Conservation (phyloP, 2,113 vertebrate genomes). For the Oncorhynchus masou region DNA sequence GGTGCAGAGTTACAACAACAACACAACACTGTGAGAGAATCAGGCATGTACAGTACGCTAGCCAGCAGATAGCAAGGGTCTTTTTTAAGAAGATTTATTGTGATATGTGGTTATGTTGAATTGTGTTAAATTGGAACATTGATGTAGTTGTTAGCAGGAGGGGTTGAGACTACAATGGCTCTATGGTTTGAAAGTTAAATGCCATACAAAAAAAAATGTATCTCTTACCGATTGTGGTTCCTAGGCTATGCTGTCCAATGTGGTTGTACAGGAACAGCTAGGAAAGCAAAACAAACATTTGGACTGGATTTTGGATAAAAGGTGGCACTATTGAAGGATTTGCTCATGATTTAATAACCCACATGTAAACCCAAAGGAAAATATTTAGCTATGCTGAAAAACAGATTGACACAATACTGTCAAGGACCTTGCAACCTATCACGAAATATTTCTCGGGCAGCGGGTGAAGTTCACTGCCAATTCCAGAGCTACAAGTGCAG, state of each 20-base stretch:
- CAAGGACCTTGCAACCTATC: not conserved
- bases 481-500: not conserved
- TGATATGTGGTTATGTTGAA: no score
- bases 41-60: not conserved
- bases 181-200: not conserved
- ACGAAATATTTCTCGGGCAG: not conserved
- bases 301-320: not conserved
- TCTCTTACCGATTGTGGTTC: slow-evolving; percentile 80
- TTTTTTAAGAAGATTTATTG: no score
- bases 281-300: slow-evolving; percentile 18
- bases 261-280: slow-evolving; percentile 92
- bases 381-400: slow-evolving; percentile 29
- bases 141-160: not conserved
- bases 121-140: no score
- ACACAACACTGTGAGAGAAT: not conserved
- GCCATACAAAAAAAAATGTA: not conserved
- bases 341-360: slow-evolving; percentile 3
- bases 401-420: not conserved
- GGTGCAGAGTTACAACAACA: not conserved
- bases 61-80: not conserved
- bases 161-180: not conserved
- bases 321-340: not conserved
- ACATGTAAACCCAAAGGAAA: slow-evolving; percentile 36
- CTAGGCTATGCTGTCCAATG: slow-evolving; percentile 80
- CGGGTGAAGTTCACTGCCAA: not conserved